A percentile compares a stretch with the other conserved stretches of the same genome.
Evolutionary conservation across 2,888 invertebrate genomes (phyloP).

Genomic region (Sceliomorpha sp.): DNA sequence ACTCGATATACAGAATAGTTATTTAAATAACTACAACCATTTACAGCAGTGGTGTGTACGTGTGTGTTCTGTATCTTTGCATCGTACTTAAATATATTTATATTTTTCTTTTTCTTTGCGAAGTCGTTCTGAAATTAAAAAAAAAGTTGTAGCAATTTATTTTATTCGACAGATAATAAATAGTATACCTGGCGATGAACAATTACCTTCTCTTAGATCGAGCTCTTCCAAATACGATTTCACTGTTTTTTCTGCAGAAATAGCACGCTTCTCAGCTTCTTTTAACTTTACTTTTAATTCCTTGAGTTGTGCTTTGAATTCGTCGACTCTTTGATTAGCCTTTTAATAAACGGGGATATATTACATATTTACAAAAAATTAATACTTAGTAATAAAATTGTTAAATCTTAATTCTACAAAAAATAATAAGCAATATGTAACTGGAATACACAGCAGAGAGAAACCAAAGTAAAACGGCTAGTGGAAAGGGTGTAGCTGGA

Average conservation of each 20-base stretch:
- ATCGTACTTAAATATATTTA: slow-evolving; percentile 68
- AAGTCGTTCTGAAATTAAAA: slow-evolving; percentile 87
- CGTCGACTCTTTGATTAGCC: background rate
- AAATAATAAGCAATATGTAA: no score
- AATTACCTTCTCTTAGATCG: slow-evolving; percentile 85
- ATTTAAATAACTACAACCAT: slow-evolving; percentile 77
- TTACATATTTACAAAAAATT: no score
- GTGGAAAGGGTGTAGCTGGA: slow-evolving; percentile 80
- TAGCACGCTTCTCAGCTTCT: slow-evolving; percentile 84
- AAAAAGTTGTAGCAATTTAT: no score
- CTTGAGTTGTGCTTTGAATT: slow-evolving; percentile 74
- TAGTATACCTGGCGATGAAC: slow-evolving; percentile 6
- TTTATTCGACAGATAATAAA: slow-evolving; percentile 2
- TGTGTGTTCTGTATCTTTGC: slow-evolving; percentile 54
- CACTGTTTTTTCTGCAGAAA: slow-evolving; percentile 86
- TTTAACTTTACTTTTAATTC: slow-evolving; percentile 68
- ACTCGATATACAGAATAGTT: slow-evolving; percentile 72
- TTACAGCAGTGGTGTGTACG: slow-evolving; percentile 69
- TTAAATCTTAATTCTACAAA: no score
- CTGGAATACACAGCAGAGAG: slow-evolving; percentile 84
- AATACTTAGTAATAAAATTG: no score
- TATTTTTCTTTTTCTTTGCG: slow-evolving; percentile 59
- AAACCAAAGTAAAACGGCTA: slow-evolving; percentile 85
- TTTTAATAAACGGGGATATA: no score
- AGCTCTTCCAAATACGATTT: slow-evolving; percentile 87